phyloP scores from a whole-genome alignment of 2,113 vertebrate genomes.

The Guaruba guarouba region DNA sequence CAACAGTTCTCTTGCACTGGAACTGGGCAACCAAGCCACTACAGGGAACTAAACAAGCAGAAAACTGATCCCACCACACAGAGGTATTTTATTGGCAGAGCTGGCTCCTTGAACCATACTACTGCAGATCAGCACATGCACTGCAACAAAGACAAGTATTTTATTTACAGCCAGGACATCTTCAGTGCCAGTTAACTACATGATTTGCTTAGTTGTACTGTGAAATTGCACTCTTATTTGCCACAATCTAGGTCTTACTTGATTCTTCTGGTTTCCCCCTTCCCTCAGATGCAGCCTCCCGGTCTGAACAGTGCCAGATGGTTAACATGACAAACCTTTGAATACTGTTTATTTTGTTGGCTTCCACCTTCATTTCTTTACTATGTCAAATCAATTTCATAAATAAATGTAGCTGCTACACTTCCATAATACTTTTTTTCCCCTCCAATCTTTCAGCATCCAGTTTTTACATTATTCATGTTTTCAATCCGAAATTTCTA shows the following conservation, averaged over 20 bases:
- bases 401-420: neutral
- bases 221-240: neutral
- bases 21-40: neutral
- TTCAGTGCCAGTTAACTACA: neutral
- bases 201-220: neutral
- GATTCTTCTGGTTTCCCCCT: neutral
- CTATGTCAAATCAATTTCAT: neutral
- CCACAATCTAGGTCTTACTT: neutral
- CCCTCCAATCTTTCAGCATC: neutral
- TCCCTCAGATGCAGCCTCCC: neutral
- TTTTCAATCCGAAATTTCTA: neutral
- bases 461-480: neutral
- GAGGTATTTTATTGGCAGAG: neutral
- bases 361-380: neutral
- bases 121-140: neutral
- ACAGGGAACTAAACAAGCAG: neutral
- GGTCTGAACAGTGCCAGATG: neutral
- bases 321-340: neutral
- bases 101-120: neutral
- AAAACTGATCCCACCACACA: neutral
- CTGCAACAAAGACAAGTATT: neutral
- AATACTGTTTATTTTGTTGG: neutral
- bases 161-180: neutral
- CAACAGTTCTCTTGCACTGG: neutral
- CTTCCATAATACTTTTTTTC: neutral